Conservation (phyloP, 2,888 invertebrate genomes). For the Alitta virens region DNA sequence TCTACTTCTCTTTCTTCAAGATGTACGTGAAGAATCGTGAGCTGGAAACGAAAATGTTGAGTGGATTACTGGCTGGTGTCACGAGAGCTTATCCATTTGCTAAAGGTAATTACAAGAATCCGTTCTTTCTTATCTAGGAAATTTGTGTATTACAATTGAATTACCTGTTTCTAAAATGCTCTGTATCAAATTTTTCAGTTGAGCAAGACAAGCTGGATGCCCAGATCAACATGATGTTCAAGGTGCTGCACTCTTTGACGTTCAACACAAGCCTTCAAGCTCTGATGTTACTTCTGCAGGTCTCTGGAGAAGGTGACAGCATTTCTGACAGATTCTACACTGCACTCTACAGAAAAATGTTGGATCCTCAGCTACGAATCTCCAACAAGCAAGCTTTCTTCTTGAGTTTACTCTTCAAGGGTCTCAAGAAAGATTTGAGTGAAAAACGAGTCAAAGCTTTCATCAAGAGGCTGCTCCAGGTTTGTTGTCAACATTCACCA, state of each 20-base stretch:
- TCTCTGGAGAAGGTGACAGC: conserved; percentile 56
- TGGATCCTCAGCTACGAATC: conserved; percentile 70
- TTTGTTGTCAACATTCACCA: conserved; percentile 65
- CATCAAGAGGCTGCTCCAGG: conserved; percentile 77
- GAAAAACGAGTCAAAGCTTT: conserved; percentile 72
- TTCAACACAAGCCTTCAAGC: conserved; percentile 69
- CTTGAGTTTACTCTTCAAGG: conserved; percentile 82
- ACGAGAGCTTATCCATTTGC: conserved; percentile 83
- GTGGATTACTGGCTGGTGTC: conserved; percentile 77
- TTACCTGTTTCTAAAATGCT: too few species aligned
- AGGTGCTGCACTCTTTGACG: conserved; percentile 76
- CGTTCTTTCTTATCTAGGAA: too few species aligned
- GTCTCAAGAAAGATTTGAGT: conserved; percentile 76
- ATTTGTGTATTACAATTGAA: too few species aligned
- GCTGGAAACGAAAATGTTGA: conserved; percentile 80
- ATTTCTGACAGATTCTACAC: conserved; percentile 67
- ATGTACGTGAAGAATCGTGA: conserved; percentile 68
- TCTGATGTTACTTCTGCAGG: conserved; percentile 66
- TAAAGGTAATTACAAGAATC: conserved; percentile 57
- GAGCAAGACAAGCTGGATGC: conserved; percentile 58
- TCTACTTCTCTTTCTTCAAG: conserved; percentile 96
- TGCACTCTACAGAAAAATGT: conserved; percentile 82
- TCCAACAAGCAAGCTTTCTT: conserved; percentile 67
- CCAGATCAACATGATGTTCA: conserved; percentile 76
- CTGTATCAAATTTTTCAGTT: conserved; percentile 29